Base-by-base conservation (phyloP, 1,140 invertebrate genomes). In the Hestina assimilis region DNA sequence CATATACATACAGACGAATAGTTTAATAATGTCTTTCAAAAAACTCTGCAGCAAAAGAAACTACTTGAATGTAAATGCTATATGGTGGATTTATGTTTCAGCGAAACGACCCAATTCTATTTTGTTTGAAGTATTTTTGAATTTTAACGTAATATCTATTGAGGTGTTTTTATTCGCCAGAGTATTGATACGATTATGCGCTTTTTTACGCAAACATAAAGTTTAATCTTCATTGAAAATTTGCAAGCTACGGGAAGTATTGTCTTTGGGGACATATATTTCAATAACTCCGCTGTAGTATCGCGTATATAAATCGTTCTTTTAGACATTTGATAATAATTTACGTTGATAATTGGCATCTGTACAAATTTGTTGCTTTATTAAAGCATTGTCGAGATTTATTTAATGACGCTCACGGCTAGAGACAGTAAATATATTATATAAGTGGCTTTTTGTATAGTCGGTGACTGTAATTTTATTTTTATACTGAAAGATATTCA, bases 221-320 rank as follows among this genome's bases (percentile, higher is more conserved):
- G 50, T 43, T 60, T 48, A 53, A 28, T 38, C 15, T 52, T 23
- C 28, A 41, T 12, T 56, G 21, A 46, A 24, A 40, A 29, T 47
- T 53, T 42, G 51, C 46, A 63, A 45, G 45, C 29, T 21, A 23
- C 42, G 14, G 17, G 40, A 31, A 59, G 48, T 23, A 38, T 46
- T 75, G 74, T 79, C 79, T 74, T 73, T 76, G 40, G 79, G 79
- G 76, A 73, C 75, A 72, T 79, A 79, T 82, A 82, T 82, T 78
- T 82, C 76, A 82, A 82, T 82, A 79, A 79, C 72, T 75, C 69
- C 54, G 69, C 61, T 72, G 65, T 69, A 63, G 65, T 72, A 75
- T 70, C 66, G 69, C 62, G 66, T 17, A 56, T 77, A 81, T 79
- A 82, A 79, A 79, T 79, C 64, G 69, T 78, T 71, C 68, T 78